Base-by-base conservation (phyloP, 2,113 vertebrate genomes). In the Oophaga pumilio region DNA sequence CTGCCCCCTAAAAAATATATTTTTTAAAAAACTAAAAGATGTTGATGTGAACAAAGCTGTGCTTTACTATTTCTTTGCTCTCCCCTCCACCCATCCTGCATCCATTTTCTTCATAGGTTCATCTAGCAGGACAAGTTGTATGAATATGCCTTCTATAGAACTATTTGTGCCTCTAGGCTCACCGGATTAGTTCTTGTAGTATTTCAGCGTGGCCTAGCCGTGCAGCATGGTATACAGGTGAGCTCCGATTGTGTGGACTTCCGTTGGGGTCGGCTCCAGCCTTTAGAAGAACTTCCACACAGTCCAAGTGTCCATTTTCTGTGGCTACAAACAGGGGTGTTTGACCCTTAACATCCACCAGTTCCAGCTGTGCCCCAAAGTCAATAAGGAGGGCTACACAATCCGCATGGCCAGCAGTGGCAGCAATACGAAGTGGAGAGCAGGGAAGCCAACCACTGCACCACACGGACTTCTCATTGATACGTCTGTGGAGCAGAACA, bases 381-480 rank as follows among this genome's bases (percentile, higher is more conserved):
- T 89, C 93, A 69, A 98, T 96, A 17, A 98, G 94, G 81, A 95
- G 96, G 89, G 95, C 94, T 26, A 98, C 97, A 0, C 96, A 97
- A 88, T 95, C 91, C 0, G 95, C 95, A 0, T 98, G 98, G 26
- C 97, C 97, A 0, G 97, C 97, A 0, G 97, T 98, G 90, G 97
- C 96, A 0, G 98, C 98, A 0, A 98, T 97, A 57, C 97, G 94
- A 90, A 98, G 91, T 0, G 98, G 97, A 0, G 97, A 97, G 90
- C 98, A 99, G 85, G 97, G 98, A 11, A 99, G 92, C 93, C 96
- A 97, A 62, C 97, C 98, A 0, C 97, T 97, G 89, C 97, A 98
- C 97, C 97, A 98, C 57, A 98, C 96, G 0, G 96, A 98, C 93
- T 97, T 97, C 93, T 98, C 96, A 2, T 99, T 97, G 90, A 99